Evolutionary conservation across 92 coral and sea anemone species (phyloP).

Genomic region (Pocillopora grandis): DNA sequence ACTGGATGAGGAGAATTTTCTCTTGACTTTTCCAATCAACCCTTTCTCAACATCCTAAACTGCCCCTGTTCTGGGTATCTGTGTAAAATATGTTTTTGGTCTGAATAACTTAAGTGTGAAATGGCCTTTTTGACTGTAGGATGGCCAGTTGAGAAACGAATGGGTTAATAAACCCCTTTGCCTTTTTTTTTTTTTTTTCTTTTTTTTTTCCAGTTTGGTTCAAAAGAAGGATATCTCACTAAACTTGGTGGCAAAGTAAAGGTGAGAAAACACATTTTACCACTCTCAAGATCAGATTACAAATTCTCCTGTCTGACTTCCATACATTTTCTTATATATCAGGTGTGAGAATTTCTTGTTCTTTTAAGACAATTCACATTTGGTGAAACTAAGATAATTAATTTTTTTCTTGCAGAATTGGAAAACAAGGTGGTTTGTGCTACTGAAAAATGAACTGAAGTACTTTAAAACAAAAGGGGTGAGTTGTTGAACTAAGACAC

Average conservation of each 20-base stretch:
- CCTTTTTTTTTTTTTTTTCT: neutral
- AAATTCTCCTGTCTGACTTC: too few species aligned
- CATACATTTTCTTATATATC: too few species aligned
- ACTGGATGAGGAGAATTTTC: too few species aligned
- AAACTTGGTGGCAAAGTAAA: slow-evolving; percentile 89
- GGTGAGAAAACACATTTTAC: slow-evolving; percentile 53
- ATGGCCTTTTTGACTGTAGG: too few species aligned
- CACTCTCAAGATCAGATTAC: too few species aligned
- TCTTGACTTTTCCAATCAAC: too few species aligned
- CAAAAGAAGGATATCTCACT: slow-evolving; percentile 96
- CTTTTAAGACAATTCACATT: neutral
- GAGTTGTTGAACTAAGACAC: slow-evolving; percentile 21
- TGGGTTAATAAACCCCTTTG: neutral
- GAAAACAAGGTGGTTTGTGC: slow-evolving; percentile 99
- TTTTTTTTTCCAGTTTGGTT: slow-evolving; percentile 67
- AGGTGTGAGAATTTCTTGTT: too few species aligned
- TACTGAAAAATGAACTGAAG: slow-evolving; percentile 82
- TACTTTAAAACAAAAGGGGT: slow-evolving; percentile 96
- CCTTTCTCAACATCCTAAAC: too few species aligned
- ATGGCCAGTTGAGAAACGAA: too few species aligned
- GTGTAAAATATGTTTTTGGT: too few species aligned
- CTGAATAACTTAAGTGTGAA: too few species aligned
- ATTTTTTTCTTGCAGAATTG: slow-evolving; percentile 77
- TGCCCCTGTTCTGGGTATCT: too few species aligned
- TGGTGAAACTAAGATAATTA: neutral